Percentiles rank a stretch among this genome's conserved stretches.
Evolutionary conservation across 2,888 invertebrate genomes (phyloP).

Genomic region (Synergus laeviventris): DNA sequence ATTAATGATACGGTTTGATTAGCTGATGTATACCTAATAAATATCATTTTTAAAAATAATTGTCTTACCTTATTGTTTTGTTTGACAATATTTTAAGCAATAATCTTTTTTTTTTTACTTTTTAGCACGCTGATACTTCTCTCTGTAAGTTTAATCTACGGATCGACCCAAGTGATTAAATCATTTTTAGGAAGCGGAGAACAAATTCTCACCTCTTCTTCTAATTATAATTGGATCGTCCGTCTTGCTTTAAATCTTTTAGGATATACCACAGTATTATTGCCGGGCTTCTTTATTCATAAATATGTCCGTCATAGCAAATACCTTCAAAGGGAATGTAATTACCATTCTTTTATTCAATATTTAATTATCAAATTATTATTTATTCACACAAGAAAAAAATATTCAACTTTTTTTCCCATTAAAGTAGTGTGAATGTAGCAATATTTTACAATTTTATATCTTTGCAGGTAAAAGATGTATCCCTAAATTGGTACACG

Average conservation of each 20-base stretch:
- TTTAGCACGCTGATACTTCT: conserved; percentile 75
- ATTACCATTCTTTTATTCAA: conserved; percentile 61
- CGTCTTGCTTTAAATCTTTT: conserved; percentile 87
- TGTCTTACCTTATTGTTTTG: conserved; percentile 19
- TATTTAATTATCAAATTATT: conserved; percentile 3
- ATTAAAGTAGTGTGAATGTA: too few species aligned
- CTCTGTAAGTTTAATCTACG: conserved; percentile 75
- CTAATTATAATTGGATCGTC: conserved; percentile 85
- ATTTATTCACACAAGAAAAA: neutral
- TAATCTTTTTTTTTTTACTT: conserved; percentile 62
- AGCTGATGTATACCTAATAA: conserved; percentile 15
- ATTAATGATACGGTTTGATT: too few species aligned
- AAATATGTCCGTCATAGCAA: conserved; percentile 87
- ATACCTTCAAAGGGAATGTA: conserved; percentile 88
- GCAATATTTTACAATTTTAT: neutral
- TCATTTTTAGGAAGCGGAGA: conserved; percentile 65
- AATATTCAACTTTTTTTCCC: neutral
- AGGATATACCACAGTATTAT: conserved; percentile 91
- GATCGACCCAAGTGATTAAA: conserved; percentile 75
- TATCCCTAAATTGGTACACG: conserved; percentile 75
- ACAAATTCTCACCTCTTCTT: conserved; percentile 65
- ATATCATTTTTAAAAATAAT: conserved; percentile 9
- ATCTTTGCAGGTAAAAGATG: conserved; percentile 74
- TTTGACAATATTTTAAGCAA: conserved; percentile 6
- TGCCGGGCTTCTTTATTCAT: conserved; percentile 90